Evolutionary conservation across 2,113 vertebrate genomes (phyloP).

Genomic region (Emberiza fucata): DNA sequence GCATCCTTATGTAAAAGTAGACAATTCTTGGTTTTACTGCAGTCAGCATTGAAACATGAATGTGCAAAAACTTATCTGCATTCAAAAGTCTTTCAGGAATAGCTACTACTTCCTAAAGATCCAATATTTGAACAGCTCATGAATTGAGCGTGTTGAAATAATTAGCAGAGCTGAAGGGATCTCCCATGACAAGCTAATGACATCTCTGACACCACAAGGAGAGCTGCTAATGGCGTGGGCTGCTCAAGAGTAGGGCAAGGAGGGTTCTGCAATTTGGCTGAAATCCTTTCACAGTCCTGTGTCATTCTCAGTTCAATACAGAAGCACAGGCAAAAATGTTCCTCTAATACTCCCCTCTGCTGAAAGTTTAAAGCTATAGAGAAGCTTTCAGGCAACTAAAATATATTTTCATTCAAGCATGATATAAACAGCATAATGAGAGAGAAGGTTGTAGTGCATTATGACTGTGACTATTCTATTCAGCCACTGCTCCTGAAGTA

Average conservation of each 20-base stretch:
- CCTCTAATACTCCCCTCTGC: conserved; percentile 2
- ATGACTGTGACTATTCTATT: background rate
- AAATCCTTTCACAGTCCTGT: background rate
- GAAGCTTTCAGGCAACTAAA: conserved; percentile 10
- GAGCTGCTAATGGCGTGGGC: background rate
- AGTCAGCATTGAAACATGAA: background rate
- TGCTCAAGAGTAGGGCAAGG: background rate
- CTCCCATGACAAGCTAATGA: background rate
- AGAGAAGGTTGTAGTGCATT: conserved; percentile 25
- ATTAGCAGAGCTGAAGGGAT: background rate
- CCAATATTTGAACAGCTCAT: background rate
- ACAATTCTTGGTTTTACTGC: background rate
- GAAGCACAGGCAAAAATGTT: background rate
- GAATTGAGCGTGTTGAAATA: background rate
- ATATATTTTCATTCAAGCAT: conserved; percentile 35
- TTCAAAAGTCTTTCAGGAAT: background rate
- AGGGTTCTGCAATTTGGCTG: background rate
- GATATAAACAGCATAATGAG: background rate
- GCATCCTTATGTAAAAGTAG: background rate
- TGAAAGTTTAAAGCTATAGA: conserved; percentile 7
- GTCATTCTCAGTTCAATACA: background rate
- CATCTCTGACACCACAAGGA: background rate
- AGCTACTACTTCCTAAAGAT: background rate
- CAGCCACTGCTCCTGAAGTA: conserved; percentile 32
- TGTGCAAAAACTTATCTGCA: background rate